Evolutionary conservation across 1,140 invertebrate genomes (phyloP).

Genomic region (Zaprionus ghesquierei): DNA sequence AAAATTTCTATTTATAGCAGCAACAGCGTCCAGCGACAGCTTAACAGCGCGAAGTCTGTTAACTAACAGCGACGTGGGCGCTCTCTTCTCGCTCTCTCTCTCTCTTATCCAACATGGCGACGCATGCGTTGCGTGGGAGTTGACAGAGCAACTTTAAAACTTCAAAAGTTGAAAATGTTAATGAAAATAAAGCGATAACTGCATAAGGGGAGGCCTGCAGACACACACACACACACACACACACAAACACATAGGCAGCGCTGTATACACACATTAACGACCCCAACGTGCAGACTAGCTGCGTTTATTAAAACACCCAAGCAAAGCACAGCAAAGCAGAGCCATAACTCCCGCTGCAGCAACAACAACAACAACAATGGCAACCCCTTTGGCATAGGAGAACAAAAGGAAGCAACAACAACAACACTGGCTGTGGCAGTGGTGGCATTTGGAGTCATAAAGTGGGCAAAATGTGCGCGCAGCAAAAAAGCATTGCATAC

Average conservation of each 20-base stretch:
- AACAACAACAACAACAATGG: conserved; percentile 41
- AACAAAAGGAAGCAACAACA: conserved; percentile 26
- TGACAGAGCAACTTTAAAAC: conserved; percentile 52
- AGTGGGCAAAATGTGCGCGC: conserved; percentile 65
- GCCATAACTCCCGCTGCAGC: conserved; percentile 19
- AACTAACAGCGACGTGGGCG: conserved; percentile 21
- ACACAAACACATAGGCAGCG: neutral
- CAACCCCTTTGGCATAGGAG: conserved; percentile 23
- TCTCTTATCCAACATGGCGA: conserved; percentile 1
- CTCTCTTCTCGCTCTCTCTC: neutral
- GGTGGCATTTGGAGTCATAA: conserved; percentile 64
- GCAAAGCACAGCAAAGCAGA: conserved; percentile 42
- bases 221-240: conserved; percentile 5
- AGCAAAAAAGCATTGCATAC: conserved; percentile 68
- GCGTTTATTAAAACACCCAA: conserved; percentile 71
- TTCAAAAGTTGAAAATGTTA: conserved; percentile 68
- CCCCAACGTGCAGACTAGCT: conserved; percentile 27
- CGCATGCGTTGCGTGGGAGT: conserved; percentile 51
- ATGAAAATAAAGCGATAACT: conserved; percentile 59
- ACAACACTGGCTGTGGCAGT: conserved; percentile 12
- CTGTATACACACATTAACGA: neutral
- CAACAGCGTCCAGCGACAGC: conserved; percentile 3
- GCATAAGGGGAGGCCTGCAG: conserved; percentile 26
- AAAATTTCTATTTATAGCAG: conserved; percentile 48
- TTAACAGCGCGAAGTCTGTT: conserved; percentile 35